phyloP scores from a whole-genome alignment of 2,797 vertebrate species.

The Merluccius polli region DNA sequence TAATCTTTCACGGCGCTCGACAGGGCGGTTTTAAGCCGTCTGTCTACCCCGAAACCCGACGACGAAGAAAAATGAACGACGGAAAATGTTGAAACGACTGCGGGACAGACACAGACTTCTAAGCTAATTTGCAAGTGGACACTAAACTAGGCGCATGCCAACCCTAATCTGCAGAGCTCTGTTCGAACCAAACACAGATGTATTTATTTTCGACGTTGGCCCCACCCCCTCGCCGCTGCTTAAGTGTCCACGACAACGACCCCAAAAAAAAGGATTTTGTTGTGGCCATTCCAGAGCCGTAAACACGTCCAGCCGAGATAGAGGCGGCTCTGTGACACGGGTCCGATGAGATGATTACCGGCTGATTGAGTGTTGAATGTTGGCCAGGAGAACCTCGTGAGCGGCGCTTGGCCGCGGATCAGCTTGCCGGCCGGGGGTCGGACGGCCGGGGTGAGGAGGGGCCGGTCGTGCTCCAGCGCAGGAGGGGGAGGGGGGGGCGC shows the following conservation, averaged over 20 bases:
- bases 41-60: not conserved
- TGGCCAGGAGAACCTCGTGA: constrained; percentile 33
- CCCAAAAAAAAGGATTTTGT: not conserved
- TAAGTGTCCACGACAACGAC: constrained; percentile 6
- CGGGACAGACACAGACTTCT: no score
- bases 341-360: constrained; percentile 39
- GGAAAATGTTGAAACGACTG: no score
- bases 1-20: not conserved
- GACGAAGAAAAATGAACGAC: not conserved
- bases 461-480: no score
- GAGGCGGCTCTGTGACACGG: constrained; percentile 39
- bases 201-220: not conserved
- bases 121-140: no score
- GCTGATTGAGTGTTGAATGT: constrained; percentile 44
- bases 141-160: no score
- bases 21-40: no score
- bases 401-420: constrained; percentile 12
- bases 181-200: not conserved
- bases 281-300: constrained; percentile 25
- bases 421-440: constrained; percentile 5
- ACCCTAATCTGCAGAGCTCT: no score
- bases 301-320: constrained; percentile 47
- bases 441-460: not conserved
- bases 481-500: not conserved
- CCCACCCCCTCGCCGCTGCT: not conserved